Base-by-base conservation (phyloP, 2,113 vertebrate species). In the Gymnarchus niloticus region DNA sequence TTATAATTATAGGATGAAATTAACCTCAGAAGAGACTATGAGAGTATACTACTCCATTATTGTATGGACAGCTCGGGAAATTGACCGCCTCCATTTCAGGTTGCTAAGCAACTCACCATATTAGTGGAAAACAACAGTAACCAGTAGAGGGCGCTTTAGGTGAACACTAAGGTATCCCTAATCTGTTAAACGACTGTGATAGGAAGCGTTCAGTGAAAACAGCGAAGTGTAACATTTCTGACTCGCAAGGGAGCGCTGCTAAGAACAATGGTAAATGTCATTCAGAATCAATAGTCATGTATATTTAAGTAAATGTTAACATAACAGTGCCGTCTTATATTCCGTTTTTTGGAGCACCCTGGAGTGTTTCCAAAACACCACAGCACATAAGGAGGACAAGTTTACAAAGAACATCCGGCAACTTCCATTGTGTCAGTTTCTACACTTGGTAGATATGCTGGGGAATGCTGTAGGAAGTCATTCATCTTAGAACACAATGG, bases 401-500 rank as follows among this genome's bases (percentile, higher is more conserved):
- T 73, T 84, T 46, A 73, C 59, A 84, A 48, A 51, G 59, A 73
- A 73, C 83, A 69, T 84, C 83, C 83, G 73, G 83, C 83, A 52
- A 48, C 61, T 52, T 46, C 59, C 46, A 46, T 59, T 9, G 61
- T 84, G 61, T 46, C 83, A 69, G 28, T 28, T 28, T 73, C 23
- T 84, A 28, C 83, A 84, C 83, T 84, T 84, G 49, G 59, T 84
- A 23, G 41, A 65, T 56, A 84, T 57, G 17, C 56, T 44, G n/a
- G 57, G 44, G 83, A 65, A 28, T 28, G 83, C n/a, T 48, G 59
- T 52, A 73, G 83, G 83, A 84, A 84, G 83, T 52, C 59, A 65
- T 84, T 73, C 59, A 73, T 84, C 83, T 84, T 84, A 73, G n/a
- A 84, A 73, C 83, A 84, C 83, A 84, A 84, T 73, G 46, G 83